Evolutionary conservation across 2,113 vertebrate genomes (phyloP).

Genomic region (Saguinus midas): DNA sequence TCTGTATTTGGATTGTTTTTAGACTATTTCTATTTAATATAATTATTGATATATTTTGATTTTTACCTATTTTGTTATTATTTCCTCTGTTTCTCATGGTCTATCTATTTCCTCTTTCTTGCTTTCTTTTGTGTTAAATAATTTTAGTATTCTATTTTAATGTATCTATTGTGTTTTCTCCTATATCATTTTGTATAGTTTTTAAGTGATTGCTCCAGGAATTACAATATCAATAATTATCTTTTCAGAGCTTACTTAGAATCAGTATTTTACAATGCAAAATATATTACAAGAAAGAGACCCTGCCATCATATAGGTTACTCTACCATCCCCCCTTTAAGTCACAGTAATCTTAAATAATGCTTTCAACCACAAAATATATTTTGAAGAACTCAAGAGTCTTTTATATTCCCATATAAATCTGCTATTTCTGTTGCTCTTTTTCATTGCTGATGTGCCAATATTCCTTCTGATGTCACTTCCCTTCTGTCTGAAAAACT

Average conservation of each 20-base stretch:
- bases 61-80: not conserved
- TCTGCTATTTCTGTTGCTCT: not conserved
- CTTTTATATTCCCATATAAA: not conserved
- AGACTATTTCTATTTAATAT: not conserved
- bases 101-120: not conserved
- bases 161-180: not conserved
- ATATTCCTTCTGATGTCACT: not conserved
- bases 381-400: conserved; percentile 7
- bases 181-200: not conserved
- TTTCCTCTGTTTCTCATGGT: not conserved
- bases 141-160: not conserved
- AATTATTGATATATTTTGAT: not conserved
- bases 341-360: not conserved
- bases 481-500: not conserved
- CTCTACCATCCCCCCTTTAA: not conserved
- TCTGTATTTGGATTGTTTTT: not conserved
- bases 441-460: not conserved
- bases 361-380: not conserved
- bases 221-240: conserved; percentile 5
- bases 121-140: not conserved
- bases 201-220: not conserved
- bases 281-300: not conserved
- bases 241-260: not conserved
- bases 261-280: not conserved
- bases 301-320: not conserved